These are phyloP conservation scores for Laterallus jamaicensis DNA, from an alignment of 2,113 vertebrate genomes.

Conservation along the genomic window DNA sequence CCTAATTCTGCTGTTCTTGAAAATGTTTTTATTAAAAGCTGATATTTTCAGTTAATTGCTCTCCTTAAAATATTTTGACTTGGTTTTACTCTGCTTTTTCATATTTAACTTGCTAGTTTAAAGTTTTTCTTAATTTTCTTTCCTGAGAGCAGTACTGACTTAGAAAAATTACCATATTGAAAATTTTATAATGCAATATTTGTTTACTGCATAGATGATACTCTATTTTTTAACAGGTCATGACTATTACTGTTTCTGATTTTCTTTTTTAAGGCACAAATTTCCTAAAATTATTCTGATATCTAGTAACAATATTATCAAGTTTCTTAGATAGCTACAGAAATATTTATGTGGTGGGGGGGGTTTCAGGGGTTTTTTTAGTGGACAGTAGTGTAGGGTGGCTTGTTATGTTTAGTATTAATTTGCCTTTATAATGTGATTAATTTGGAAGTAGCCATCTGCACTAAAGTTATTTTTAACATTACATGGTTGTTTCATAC, in stretches of 20 bases:
- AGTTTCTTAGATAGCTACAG: not conserved
- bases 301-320: not conserved
- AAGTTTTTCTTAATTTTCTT: not conserved
- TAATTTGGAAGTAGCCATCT: not conserved
- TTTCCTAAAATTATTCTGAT: not conserved
- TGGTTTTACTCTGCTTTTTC: not conserved
- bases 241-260: not conserved
- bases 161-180: not conserved
- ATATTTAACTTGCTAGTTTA: not conserved
- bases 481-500: not conserved
- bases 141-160: not conserved
- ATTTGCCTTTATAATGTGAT: not conserved
- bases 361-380: not conserved
- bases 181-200: not conserved
- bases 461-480: not conserved
- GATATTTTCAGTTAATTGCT: not conserved
- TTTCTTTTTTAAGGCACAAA: not conserved
- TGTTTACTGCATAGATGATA: not conserved
- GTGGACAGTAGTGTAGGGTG: not conserved
- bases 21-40: not conserved
- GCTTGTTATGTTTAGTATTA: not conserved
- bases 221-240: not conserved
- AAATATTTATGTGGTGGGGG: not conserved
- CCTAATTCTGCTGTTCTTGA: not conserved
- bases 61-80: not conserved